A percentile compares a stretch with the other conserved stretches of the same genome.
These are phyloP conservation scores for Amazonetta brasiliensis DNA, from an alignment of 2,797 vertebrate genomes.

Conservation along the genomic window DNA sequence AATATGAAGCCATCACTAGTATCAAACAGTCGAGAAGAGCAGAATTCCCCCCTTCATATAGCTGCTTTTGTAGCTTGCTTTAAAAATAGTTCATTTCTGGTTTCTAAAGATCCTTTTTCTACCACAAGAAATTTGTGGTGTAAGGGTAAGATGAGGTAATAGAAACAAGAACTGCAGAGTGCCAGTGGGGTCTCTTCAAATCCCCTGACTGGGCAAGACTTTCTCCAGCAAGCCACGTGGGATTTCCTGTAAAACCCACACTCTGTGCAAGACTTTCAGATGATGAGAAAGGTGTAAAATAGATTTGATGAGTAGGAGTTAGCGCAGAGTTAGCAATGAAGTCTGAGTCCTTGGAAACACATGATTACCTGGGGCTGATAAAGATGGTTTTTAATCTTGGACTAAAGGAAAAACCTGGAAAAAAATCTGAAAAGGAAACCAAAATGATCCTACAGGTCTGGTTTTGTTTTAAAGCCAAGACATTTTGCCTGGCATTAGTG, in stretches of 20 bases:
- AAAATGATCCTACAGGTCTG: background rate
- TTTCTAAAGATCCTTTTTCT: background rate
- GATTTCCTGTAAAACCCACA: background rate
- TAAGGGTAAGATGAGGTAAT: background rate
- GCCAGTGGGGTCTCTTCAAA: background rate
- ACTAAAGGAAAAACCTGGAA: background rate
- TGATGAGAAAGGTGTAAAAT: background rate
- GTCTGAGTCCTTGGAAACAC: background rate
- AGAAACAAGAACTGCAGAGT: background rate
- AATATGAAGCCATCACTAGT: background rate
- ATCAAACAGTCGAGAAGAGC: background rate
- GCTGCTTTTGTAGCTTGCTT: background rate
- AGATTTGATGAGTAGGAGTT: background rate
- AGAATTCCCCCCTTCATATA: background rate
- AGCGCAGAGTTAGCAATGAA: background rate
- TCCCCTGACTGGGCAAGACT: background rate
- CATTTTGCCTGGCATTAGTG: background rate
- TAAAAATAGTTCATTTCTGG: background rate
- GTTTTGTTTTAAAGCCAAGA: background rate
- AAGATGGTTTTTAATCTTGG: background rate
- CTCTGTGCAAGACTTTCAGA: background rate
- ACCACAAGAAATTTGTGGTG: background rate
- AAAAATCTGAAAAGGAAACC: background rate
- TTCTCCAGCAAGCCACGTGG: background rate
- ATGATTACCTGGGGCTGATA: background rate